Evolutionary conservation across 1,140 invertebrate genomes (phyloP).

Genomic region (Drosophila tropicalis): DNA sequence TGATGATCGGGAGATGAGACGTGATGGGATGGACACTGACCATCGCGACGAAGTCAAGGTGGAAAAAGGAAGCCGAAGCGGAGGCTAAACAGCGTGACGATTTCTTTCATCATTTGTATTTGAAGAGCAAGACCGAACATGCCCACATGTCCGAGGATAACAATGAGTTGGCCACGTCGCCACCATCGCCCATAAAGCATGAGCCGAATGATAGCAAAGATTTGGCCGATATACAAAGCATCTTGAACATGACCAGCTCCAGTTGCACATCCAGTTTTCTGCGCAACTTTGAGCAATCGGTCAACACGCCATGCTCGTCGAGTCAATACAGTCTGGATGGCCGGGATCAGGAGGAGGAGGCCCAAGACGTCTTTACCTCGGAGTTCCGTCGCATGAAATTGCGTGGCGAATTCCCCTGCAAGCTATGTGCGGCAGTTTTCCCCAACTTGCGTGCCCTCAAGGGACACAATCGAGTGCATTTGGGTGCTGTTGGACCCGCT

Average conservation of each 20-base stretch:
- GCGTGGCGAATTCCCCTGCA: constrained; percentile 94
- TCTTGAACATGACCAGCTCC: constrained; percentile 89
- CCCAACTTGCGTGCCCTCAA: constrained; percentile 95
- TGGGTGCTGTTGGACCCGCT: constrained; percentile 87
- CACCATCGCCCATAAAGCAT: constrained; percentile 64
- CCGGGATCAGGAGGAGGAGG: constrained; percentile 88
- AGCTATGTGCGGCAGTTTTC: constrained; percentile 92
- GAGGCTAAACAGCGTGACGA: constrained; percentile 86
- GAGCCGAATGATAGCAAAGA: constrained; percentile 85
- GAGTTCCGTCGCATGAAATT: constrained; percentile 93
- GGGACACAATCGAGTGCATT: constrained; percentile 92
- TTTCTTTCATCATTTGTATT: constrained; percentile 91
- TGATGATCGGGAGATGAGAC: constrained; percentile 15
- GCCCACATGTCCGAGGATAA: constrained; percentile 9
- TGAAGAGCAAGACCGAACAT: constrained; percentile 86
- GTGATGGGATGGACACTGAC: constrained; percentile 16
- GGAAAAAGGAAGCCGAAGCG: constrained; percentile 53
- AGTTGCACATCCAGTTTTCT: constrained; percentile 77
- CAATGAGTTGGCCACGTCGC: constrained; percentile 9
- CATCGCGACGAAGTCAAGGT: constrained; percentile 63
- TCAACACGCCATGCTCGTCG: constrained; percentile 76
- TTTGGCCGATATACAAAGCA: constrained; percentile 93
- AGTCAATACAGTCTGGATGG: constrained; percentile 78
- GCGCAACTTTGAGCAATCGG: constrained; percentile 78
- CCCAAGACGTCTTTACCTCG: constrained; percentile 90